Evolutionary conservation across 1,140 invertebrate species (phyloP).

Genomic region (Parasteatoda tepidariorum): DNA sequence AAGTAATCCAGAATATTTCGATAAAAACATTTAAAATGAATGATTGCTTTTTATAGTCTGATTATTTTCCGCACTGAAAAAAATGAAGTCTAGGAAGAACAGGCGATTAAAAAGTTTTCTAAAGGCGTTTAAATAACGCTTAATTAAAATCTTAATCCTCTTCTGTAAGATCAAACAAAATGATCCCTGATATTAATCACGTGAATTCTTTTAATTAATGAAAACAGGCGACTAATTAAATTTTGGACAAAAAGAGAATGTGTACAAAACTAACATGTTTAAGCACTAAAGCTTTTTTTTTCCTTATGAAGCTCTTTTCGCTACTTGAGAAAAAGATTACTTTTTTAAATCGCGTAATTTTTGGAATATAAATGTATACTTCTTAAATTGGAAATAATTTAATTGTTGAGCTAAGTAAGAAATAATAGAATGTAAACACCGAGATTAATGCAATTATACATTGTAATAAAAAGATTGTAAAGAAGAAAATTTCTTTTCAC

Average conservation of each 20-base stretch:
- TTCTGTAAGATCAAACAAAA: conserved; percentile 53
- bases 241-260: conserved; percentile 22
- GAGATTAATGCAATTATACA: conserved; percentile 26
- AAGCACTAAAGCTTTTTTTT: conserved; percentile 21
- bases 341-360: conserved; percentile 46
- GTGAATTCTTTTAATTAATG: conserved; percentile 46
- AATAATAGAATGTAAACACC: conserved; percentile 17
- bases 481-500: no score
- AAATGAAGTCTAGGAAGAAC: no score
- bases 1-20: no score
- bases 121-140: conserved; percentile 37
- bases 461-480: no score
- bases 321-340: conserved; percentile 10
- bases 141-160: conserved; percentile 54
- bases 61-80: no score
- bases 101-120: conserved; percentile 19
- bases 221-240: conserved; percentile 52
- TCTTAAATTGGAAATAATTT: background rate
- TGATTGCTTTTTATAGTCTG: no score
- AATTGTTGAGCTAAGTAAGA: conserved; percentile 11
- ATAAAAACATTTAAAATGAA: no score
- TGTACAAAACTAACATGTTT: conserved; percentile 27
- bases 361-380: conserved; percentile 27
- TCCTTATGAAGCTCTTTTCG: background rate
- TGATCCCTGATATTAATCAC: conserved; percentile 47